Base-by-base conservation (phyloP, 1,140 invertebrate genomes). In the Lepidurus packardi region DNA sequence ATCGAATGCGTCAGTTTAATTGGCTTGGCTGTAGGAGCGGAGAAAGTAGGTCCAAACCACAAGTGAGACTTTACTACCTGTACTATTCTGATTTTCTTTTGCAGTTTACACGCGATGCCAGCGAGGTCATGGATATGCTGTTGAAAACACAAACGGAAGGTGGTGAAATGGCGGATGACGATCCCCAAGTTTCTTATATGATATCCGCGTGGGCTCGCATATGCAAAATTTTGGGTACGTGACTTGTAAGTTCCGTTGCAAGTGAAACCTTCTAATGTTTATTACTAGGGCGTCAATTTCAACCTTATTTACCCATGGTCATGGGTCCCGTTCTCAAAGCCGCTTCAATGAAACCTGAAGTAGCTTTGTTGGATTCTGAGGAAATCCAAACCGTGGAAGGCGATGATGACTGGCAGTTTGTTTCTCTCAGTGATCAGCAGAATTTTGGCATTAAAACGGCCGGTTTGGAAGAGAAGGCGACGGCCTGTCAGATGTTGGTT, bases 1-100 rank as follows among this genome's bases (percentile, higher is more conserved):
- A 98, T 99, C 81, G 98, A 99, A 86, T 99, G 98, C 84, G 96
- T 99, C 43, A 98, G 96, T 84, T 88, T 99, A 41, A 99, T 99
- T 85, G 98, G 97, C 21, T 87, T 99, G 80, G 98, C 98, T 80
- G 98, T 99, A 77, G 98, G 98, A 9, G 89, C 92, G 74, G 96
- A 98, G 80, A 98, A 96, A 85, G 90, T 91, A 84, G 41, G 65
- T 77, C 43, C 42, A 41, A 8, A 45, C 25, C 4, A n/a, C 11
- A 6, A 9, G 13, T 65, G 53, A 65, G 21, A 9, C 21, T 42
- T 75, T 75, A 9, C 43, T 8, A 25, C 7, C 13, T 21, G 13
- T 21, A 1, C 7, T 75, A 16, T 7, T 25, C 25, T 8, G 73
- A 7, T 25, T 7, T 73, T 73, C 74, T 75, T 81, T 81, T 83